Evolutionary conservation across 1,140 invertebrate species (phyloP), one percentile per base, ranked within the genome.

Genomic region (Tetraneura akinire): DNA sequence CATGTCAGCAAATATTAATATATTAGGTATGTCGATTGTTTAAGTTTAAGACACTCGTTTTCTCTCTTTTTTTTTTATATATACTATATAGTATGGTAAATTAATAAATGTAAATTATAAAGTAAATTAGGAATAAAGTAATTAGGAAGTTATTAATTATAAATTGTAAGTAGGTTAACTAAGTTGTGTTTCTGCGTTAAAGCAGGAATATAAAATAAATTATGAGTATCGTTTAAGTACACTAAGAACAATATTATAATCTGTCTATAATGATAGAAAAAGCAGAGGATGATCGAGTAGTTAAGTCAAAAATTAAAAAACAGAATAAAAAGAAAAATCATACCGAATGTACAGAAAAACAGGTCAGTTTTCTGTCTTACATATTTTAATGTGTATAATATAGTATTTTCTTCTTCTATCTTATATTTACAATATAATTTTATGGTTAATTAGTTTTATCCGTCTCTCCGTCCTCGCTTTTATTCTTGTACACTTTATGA

Each of bases 1-100:
- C 66, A 68, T 68, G 66, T 68, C 66, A 68, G 66, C 66, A 68
- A 62, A 45, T n/a, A n/a, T n/a, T n/a, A n/a, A n/a, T n/a, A n/a
- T n/a, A n/a, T n/a, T n/a, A n/a, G n/a, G n/a, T n/a, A n/a, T n/a
- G n/a, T n/a, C n/a, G n/a, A n/a, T n/a, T n/a, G n/a, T n/a, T n/a
- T n/a, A n/a, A n/a, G n/a, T n/a, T n/a, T n/a, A n/a, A n/a, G n/a
- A n/a, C n/a, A n/a, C n/a, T n/a, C n/a, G n/a, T n/a, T n/a, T n/a
- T n/a, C n/a, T n/a, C n/a, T n/a, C n/a, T n/a, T n/a, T n/a, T n/a
- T n/a, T n/a, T n/a, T n/a, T n/a, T n/a, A n/a, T n/a, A n/a, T n/a
- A n/a, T n/a, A n/a, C n/a, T n/a, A n/a, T n/a, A 29, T 32, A 37
- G 8, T 37, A 37, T 37, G 32, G 45, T 1, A 47, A 47, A 14